Conservation (phyloP, 2,113 vertebrate genomes). For the Sisor rabdophorus region DNA sequence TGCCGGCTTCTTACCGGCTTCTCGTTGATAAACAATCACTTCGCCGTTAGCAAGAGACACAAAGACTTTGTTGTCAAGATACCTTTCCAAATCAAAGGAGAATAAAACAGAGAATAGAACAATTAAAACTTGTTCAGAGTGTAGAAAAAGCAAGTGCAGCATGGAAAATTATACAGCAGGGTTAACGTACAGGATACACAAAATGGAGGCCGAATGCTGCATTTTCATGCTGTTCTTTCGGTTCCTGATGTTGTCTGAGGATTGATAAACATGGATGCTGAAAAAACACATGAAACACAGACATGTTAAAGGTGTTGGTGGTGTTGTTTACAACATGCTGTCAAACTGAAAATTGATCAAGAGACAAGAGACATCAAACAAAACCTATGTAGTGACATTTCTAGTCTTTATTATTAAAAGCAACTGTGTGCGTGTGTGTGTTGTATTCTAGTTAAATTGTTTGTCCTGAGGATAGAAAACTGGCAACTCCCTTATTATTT, state of each 20-base stretch:
- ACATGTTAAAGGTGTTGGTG: neutral
- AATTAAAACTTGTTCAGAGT: neutral
- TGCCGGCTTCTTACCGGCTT: conserved; percentile 92
- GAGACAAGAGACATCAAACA: neutral
- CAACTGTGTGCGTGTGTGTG: neutral
- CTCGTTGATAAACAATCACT: conserved; percentile 90
- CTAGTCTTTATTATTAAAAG: neutral
- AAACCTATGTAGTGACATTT: neutral
- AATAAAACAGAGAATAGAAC: neutral
- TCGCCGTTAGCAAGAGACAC: conserved; percentile 93
- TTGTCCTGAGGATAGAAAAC: neutral
- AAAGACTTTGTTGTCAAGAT: conserved; percentile 95
- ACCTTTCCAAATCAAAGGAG: conserved; percentile 65
- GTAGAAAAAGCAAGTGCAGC: neutral
- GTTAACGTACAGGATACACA: conserved; percentile 86
- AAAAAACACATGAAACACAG: conserved; percentile 6
- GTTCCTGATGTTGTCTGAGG: conserved; percentile 96
- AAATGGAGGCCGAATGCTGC: conserved; percentile 86
- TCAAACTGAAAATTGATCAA: neutral
- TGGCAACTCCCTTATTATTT: neutral
- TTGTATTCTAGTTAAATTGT: neutral
- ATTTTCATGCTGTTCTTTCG: conserved; percentile 99
- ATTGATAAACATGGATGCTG: conserved; percentile 98
- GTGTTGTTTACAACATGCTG: neutral
- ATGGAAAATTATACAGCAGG: neutral